Evolutionary conservation across 2,113 vertebrate species (phyloP), one percentile per base, ranked within the genome.

Genomic region (Alligator sinensis): DNA sequence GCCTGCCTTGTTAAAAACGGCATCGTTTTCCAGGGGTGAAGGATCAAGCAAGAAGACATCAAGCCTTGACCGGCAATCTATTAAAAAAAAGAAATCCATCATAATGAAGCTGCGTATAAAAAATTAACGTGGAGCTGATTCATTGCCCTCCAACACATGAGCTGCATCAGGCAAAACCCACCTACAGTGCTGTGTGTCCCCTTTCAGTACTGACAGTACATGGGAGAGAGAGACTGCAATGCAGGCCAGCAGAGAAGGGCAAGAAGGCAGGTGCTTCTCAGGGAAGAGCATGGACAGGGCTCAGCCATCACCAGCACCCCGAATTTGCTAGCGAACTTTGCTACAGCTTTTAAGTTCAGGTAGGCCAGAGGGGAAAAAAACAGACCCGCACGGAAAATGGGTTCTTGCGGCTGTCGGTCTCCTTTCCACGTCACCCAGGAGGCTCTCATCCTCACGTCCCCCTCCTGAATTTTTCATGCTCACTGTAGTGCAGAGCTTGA

Each of bases 1-100:
- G 11, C 89, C 77, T 60, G 93, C 92, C 93, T 88, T 89, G 81
- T 63, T 80, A 81, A 75, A 88, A 94, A 75, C 30, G 76, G 61
- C 76, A 84, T 79, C 62, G 84, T 88, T 89, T 75, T 47, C 47
- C 47, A 47, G 47, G 0, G 70, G 85, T 16, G 38, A 72, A 3
- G 19, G 34, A 22, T 72, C 59, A 91, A 88, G 95, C 93, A 86
- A 78, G 24, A 38, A 59, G 79, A 79, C 72, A 63, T 57, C 77
- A 87, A 92, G 59, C 75, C 47, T 16, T 13, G 57, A 88, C 47
- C 7, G 47, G 47, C 6, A 7, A 47, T 92, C 80, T 87, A 38
- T 89, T 87, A 60, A 86, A 84, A 87, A 79, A 89, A 47, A 47
- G 7, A 79, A 89, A 87, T 28, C 14, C 66, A 82, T 1, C 27